phyloP scores from a whole-genome alignment of 2,113 vertebrate genomes.

The Jaculus jaculus region DNA sequence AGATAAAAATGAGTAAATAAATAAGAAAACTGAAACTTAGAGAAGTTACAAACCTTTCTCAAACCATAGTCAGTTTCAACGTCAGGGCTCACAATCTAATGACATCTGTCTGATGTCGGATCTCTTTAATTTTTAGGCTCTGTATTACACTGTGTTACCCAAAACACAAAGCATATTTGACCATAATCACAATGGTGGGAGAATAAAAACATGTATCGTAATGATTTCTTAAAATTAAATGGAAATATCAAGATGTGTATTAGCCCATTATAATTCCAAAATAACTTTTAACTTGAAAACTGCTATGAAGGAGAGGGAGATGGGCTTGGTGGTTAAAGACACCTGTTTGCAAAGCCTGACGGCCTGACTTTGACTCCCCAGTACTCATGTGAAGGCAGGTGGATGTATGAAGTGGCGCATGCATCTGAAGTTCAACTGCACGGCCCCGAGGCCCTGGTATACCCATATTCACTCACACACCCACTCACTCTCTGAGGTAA shows the following conservation, averaged over 20 bases:
- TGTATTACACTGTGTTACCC: neutral
- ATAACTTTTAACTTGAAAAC: neutral
- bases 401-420: too few relatives aligned
- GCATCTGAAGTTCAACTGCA: too few relatives aligned
- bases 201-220: neutral
- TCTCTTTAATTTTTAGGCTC: conserved; percentile 7
- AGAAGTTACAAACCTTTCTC: conserved; percentile 15
- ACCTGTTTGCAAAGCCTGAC: too few relatives aligned
- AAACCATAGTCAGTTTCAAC: neutral
- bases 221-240: neutral
- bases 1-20: too few relatives aligned
- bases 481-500: too few relatives aligned
- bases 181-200: neutral
- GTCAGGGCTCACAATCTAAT: neutral
- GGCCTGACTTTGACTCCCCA: too few relatives aligned
- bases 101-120: neutral
- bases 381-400: too few relatives aligned
- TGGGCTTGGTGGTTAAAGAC: too few relatives aligned
- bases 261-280: conserved; percentile 11
- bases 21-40: conserved; percentile 15
- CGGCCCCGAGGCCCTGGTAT: too few relatives aligned
- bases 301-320: too few relatives aligned
- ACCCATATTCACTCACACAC: too few relatives aligned
- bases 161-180: conserved; percentile 23
- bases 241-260: neutral